Base-by-base conservation (phyloP, 92 coral and sea anemone species). In the Parazoanthus swiftii region DNA sequence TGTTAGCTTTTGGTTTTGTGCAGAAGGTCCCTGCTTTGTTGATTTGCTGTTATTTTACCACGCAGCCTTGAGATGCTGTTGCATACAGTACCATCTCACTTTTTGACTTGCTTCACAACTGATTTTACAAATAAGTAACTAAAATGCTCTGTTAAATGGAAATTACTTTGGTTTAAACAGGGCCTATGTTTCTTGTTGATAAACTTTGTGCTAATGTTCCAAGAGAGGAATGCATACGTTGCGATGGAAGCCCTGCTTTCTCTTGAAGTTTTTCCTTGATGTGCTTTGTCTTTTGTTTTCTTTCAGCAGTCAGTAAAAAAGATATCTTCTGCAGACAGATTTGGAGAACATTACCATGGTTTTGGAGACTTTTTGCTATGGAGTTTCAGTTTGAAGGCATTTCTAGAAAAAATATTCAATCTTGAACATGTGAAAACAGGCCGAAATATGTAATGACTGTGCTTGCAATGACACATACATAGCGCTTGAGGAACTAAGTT, bases 291-390 rank as follows among this genome's bases (percentile, higher is more conserved):
- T 46, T 84, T 48, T 84, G 79, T 84, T 84, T 71, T 84, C 68
- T 84, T 84, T 84, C 87, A 84, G 87, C 87, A 70, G 25, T 84
- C 79, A 71, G 23, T 84, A 71, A 80, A 67, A 84, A 71, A 84
- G 87, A 72, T 84, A 74, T 84, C 87, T 84, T 84, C 87, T 71
- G 68, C 87, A 84, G 87, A 71, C 50, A 70, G 68, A 71, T 84
- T 84, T 84, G 87, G 87, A 44, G 87, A 71, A 84, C 78, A 72
- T 35, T 84, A 48, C 87, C 46, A 13, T 71, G 87, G 79, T 72
- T 84, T 84, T 84, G 87, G 87, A 84, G 87, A 84, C 79, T 72
- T 84, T 84, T 84, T 84, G 87, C 79, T 84, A 46, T 71, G 87
- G 87, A 84, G 56, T 84, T 83, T 84, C 86, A 84, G 8, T 84